Base-by-base conservation (phyloP, 2,113 vertebrate species). In the Thinocorus orbignyianus region DNA sequence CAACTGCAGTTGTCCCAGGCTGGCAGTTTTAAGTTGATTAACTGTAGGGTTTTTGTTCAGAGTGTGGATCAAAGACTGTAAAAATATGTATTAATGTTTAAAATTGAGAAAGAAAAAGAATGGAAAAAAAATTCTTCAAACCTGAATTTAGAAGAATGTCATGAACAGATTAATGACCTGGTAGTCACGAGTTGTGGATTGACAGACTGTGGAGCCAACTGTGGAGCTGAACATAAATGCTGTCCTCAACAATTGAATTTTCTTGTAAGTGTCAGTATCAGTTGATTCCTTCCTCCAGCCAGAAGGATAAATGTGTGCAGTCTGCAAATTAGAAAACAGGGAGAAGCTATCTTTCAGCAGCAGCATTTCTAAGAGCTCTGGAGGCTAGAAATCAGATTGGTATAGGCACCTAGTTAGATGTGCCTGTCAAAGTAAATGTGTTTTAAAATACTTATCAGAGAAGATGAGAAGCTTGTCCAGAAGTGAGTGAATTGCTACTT, bases 391-490 rank as follows among this genome's bases (percentile, higher is more conserved):
- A 92, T 71, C 55, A 81, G 64, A 86, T 62, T 90, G 41, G 7
- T 92, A 90, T 70, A 73, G 86, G 54, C 18, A 58, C 41, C 51
- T 66, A 66, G 88, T 93, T 84, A 86, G 79, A 88, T 62, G 71
- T 1, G 7, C 46, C 80, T 92, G 92, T 81, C 94, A 83, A 42
- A 86, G 23, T 41, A 92, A 86, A 83, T 88, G 77, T 83, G 39
- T 83, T 81, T 84, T 95, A 86, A 95, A 88, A 94, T 84, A 77
- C 42, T 73, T 83, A 66, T 48, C 23, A 73, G 26, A 20, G 60
- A 70, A 89, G 49, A 95, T 73, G 49, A 88, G 86, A 81, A 42
- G 18, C 16, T 88, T 91, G 82, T 88, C 68, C 35, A 64, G 35
- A 84, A 88, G 54, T 52, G 16, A 54, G 18, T 8, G 48, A 93